Conservation (phyloP, 2,113 vertebrate species). For the Varanus komodoensis region DNA sequence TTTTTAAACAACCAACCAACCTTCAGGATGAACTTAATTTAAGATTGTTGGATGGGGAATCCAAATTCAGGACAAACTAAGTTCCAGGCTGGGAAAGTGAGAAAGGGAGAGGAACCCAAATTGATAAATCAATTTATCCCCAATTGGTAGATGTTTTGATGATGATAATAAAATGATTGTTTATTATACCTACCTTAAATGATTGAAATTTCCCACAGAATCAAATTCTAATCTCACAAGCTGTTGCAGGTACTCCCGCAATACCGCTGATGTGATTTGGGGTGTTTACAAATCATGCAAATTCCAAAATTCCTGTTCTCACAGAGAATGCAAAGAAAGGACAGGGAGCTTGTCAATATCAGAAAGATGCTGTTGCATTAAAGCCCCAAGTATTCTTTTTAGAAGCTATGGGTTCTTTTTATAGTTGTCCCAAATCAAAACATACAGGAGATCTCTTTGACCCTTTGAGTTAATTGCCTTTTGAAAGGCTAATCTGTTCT, state of each 20-base stretch:
- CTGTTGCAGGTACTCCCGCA: background rate
- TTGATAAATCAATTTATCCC: too few species aligned
- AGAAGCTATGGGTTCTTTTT: background rate
- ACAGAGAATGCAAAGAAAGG: slow-evolving; percentile 16
- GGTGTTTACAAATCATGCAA: slow-evolving; percentile 20
- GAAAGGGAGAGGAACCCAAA: too few species aligned
- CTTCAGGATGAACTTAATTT: too few species aligned
- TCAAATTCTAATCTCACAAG: background rate
- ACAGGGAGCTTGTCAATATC: slow-evolving; percentile 11
- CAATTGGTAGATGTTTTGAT: too few species aligned
- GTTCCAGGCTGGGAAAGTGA: too few species aligned
- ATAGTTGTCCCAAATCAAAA: background rate
- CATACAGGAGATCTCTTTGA: background rate
- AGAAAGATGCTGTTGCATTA: slow-evolving; percentile 10
- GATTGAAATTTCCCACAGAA: background rate
- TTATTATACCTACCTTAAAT: too few species aligned
- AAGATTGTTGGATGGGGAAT: too few species aligned
- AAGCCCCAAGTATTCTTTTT: background rate
- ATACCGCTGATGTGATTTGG: background rate
- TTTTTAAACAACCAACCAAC: too few species aligned
- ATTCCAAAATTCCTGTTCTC: background rate
- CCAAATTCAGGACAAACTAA: too few species aligned
- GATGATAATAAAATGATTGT: too few species aligned
- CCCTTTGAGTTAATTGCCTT: slow-evolving; percentile 11
- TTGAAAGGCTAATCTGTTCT: slow-evolving; percentile 25